Percentiles rank a stretch among this genome's conserved stretches.
Evolutionary conservation across 2,888 invertebrate genomes (phyloP).

Genomic region (Stramonita haemastoma): DNA sequence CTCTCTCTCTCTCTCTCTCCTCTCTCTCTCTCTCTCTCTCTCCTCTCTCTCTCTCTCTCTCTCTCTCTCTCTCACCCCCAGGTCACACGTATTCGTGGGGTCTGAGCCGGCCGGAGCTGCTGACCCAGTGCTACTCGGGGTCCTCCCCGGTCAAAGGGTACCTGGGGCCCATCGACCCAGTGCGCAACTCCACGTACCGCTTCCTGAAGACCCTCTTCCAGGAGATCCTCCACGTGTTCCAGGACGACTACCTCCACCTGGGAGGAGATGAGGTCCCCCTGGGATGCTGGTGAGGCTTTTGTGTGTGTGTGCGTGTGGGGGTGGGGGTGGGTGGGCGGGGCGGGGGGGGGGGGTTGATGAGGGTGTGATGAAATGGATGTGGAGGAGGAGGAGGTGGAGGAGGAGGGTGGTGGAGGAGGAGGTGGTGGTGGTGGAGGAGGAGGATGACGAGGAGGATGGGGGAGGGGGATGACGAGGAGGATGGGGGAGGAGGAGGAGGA

Average conservation of each 20-base stretch:
- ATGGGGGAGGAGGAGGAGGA: too few relatives aligned
- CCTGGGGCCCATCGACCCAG: conserved; percentile 90
- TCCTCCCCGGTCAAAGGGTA: conserved; percentile 79
- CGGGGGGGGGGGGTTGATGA: too few relatives aligned
- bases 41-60: background rate
- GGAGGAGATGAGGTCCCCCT: conserved; percentile 95
- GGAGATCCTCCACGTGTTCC: conserved; percentile 86
- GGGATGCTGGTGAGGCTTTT: conserved; percentile 89
- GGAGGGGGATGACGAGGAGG: too few relatives aligned
- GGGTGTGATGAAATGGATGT: too few relatives aligned
- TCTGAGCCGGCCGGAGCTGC: conserved; percentile 71
- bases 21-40: background rate
- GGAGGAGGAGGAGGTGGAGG: too few relatives aligned
- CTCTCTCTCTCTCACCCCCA: conserved; percentile 42
- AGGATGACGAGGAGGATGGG: too few relatives aligned
- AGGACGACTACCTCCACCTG: conserved; percentile 89
- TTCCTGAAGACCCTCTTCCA: conserved; percentile 84
- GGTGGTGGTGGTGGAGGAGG: too few relatives aligned
- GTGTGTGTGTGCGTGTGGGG: background rate
- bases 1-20: background rate
- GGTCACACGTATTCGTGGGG: conserved; percentile 78
- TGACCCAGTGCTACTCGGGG: conserved; percentile 75
- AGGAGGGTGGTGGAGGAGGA: too few relatives aligned
- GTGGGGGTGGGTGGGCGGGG: background rate
- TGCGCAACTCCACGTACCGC: conserved; percentile 82